phyloP scores from a whole-genome alignment of 2,888 invertebrate species.

The Serripes groenlandicus region DNA sequence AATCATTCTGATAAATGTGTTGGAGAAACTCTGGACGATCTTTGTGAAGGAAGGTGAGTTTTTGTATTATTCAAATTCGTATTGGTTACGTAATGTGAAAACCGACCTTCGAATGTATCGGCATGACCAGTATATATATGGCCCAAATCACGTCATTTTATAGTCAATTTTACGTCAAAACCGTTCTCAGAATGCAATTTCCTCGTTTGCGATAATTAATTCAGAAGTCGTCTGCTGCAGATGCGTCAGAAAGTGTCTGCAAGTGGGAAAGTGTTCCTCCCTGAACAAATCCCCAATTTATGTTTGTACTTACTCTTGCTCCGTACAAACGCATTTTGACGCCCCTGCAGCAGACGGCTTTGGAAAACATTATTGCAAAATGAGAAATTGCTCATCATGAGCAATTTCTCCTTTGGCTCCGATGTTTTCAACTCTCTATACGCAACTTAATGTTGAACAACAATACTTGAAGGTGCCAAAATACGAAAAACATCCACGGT shows the following conservation, averaged over 20 bases:
- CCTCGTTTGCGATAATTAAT: neutral
- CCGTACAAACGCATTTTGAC: neutral
- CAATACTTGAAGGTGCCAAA: neutral
- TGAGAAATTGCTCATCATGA: neutral
- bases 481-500: too few species aligned
- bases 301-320: neutral
- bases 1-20: slow-evolving; percentile 17
- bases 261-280: neutral
- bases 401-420: neutral
- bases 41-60: slow-evolving; percentile 41
- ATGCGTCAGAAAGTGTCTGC: too few species aligned
- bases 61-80: too few species aligned
- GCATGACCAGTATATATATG: too few species aligned
- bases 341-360: neutral
- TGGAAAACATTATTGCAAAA: neutral
- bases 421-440: neutral
- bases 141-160: too few species aligned
- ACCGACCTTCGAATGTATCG: too few species aligned
- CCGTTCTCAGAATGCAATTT: neutral
- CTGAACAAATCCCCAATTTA: neutral
- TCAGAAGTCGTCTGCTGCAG: neutral
- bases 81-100: too few species aligned
- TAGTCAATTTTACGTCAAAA: too few species aligned
- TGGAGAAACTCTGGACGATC: slow-evolving; percentile 48
- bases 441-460: neutral